phyloP scores from a whole-genome alignment of 2,113 vertebrate species.

The Chrysochloris asiatica region DNA sequence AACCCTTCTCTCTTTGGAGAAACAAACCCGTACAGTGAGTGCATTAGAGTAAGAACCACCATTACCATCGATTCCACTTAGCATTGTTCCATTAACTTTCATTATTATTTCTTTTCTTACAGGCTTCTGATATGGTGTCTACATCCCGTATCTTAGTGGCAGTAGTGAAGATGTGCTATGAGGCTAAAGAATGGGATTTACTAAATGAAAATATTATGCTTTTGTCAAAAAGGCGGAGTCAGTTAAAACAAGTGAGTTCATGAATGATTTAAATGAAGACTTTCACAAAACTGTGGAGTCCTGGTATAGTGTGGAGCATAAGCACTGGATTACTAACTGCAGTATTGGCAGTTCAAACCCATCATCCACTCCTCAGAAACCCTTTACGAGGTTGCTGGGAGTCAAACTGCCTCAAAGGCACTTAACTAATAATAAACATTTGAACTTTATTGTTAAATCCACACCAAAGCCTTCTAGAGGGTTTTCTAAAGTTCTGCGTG shows the following conservation, averaged over 20 bases:
- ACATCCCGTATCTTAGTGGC: constrained; percentile 97
- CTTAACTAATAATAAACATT: too few relatives aligned
- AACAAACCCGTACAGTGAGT: constrained; percentile 97
- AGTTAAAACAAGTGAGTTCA: constrained; percentile 94
- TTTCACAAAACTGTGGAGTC: too few relatives aligned
- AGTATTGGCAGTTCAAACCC: too few relatives aligned
- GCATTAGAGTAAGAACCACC: neutral
- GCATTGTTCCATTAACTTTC: neutral
- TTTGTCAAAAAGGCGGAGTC: constrained; percentile 97
- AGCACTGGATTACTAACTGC: too few relatives aligned
- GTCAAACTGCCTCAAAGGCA: too few relatives aligned
- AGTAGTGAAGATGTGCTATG: constrained; percentile 97
- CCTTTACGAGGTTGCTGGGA: too few relatives aligned
- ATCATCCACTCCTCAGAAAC: too few relatives aligned
- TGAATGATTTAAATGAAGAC: constrained; percentile 36
- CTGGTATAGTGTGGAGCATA: too few relatives aligned
- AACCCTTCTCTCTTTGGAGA: constrained; percentile 96
- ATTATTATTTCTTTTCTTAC: constrained; percentile 35
- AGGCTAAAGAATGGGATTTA: constrained; percentile 97
- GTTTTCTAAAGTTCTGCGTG: constrained; percentile 18
- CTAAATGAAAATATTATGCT: constrained; percentile 99
- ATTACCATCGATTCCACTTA: neutral
- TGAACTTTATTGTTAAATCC: constrained; percentile 51
- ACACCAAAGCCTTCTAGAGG: neutral
- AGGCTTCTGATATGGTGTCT: constrained; percentile 99